A percentile compares a stretch with the other conserved stretches of the same genome.
Conservation (phyloP, 2,888 invertebrate genomes). For the Ditylenchus weischeri region DNA sequence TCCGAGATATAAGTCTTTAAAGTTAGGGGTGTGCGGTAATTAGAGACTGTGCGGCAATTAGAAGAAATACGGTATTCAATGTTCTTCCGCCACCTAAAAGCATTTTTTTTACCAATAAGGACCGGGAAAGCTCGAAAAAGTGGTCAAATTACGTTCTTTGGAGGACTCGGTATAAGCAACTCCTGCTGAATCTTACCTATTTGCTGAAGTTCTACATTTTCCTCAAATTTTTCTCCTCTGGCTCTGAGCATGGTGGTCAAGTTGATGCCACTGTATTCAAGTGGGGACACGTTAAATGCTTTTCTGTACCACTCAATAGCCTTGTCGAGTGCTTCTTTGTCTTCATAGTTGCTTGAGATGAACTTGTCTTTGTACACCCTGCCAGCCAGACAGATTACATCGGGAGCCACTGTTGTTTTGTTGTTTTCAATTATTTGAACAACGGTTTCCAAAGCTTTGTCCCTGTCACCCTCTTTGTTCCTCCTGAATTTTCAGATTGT, state of each 20-base stretch:
- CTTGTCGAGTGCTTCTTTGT: conserved; percentile 79
- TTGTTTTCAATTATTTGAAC: conserved; percentile 73
- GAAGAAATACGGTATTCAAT: too few species aligned
- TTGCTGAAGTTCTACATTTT: conserved; percentile 61
- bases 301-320: conserved; percentile 82
- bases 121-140: too few species aligned
- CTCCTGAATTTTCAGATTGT: conserved; percentile 66
- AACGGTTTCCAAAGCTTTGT: conserved; percentile 85
- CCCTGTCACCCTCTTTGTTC: conserved; percentile 87
- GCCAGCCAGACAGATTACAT: conserved; percentile 93
- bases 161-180: too few species aligned
- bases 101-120: too few species aligned
- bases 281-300: conserved; percentile 91
- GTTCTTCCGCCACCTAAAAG: too few species aligned
- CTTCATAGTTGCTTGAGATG: conserved; percentile 87
- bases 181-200: conserved; percentile 65
- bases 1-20: too few species aligned
- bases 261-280: conserved; percentile 98
- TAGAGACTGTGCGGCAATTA: too few species aligned
- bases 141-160: too few species aligned
- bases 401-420: conserved; percentile 68
- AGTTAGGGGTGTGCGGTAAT: too few species aligned
- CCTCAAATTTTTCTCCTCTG: conserved; percentile 86
- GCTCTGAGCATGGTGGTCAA: conserved; percentile 92
- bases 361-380: conserved; percentile 80